Evolutionary conservation across 2,888 invertebrate species (phyloP), one percentile per base, ranked within the genome.

Genomic region (Tanypteryx hageni): DNA sequence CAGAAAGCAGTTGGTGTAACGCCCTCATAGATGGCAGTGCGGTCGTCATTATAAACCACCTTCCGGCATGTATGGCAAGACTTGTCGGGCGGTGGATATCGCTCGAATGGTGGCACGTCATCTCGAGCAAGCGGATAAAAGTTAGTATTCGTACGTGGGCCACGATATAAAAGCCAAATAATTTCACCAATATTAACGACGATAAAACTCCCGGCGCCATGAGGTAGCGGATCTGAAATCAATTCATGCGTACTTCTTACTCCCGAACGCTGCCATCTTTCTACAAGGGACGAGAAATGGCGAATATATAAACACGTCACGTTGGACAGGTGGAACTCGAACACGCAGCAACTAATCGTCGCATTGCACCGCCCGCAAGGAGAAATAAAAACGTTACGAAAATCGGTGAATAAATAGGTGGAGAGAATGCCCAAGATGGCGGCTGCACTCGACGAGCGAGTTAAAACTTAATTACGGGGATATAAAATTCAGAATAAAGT

Each of bases 21-120:
- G 44, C n/a, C 44, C 89, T 31, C 89, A 89, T 64, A 89, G 89
- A 89, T 89, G 89, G 89, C 89, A 89, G 89, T n/a, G 64, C 64
- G 18, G 64, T 89, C 89, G 89, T 64, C 64, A 9, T 89, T 89
- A 89, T 44, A 64, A 64, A 64, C 58, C 89, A 44, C 68, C 68
- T 61, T 4, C 18, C 16, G 89, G 64, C 16, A 61, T 44, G 44
- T 31, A 64, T 44, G 44, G 57, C 31, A 14, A 31, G 44, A 68
- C 89, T 44, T 7, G 10, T n/a, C 61, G 86, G 31, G 31, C 61
- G 44, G 64, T 89, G 18, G 44, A n/a, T 68, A 44, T 14, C 44
- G 16, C 18, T 18, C 89, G 89, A 9, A 64, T 18, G 44, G 89
- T 44, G 64, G 56, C 10, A 76, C 76, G 22, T 10, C n/a, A n/a